Base-by-base conservation (phyloP, 2,888 invertebrate species). In the Hecatera dysodea region DNA sequence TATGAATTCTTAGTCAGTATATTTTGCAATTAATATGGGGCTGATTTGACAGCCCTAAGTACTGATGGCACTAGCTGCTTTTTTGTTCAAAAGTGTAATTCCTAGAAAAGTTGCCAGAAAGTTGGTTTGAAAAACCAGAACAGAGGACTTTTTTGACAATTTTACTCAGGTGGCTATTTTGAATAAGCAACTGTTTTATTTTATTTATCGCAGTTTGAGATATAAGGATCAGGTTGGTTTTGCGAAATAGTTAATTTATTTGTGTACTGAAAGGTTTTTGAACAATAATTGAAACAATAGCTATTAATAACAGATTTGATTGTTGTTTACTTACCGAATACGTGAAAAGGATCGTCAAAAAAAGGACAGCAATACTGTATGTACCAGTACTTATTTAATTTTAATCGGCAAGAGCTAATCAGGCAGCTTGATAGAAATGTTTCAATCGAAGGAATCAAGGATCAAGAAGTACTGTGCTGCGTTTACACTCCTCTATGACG, bases 361-460 rank as follows among this genome's bases (percentile, higher is more conserved):
- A 78, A 83, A 67, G 67, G 75, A 79, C 56, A 48, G 56, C 67
- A 67, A 44, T 39, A 73, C 68, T 60, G 19, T 55, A 64, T 60
- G 19, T 55, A 64, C 48, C 62, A 73, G 74, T 76, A 70, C 78
- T 77, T 67, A 53, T 69, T 68, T 42, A 72, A 69, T 59, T 72
- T 71, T 50, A 48, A 68, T 78, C 71, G 67, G 53, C 68, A 67
- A 69, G 56, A 67, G 48, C 60, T 71, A 84, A 53, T 66, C 64
- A 70, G 68, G 56, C 46, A 67, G 66, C 59, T 74, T 74, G 70
- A 84, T 81, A 80, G 60, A 69, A 76, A 83, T 68, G 70, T 81
- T 65, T 63, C 48, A 57, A 67, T 61, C 36, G 4, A 46, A 15
- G 11, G 53, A 59, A 46, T 67, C 64, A 50, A 73, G 44, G 29